Percentiles rank a stretch among this genome's conserved stretches.
Conservation (phyloP, 2,888 invertebrate species). For the Choreutis nemorana region DNA sequence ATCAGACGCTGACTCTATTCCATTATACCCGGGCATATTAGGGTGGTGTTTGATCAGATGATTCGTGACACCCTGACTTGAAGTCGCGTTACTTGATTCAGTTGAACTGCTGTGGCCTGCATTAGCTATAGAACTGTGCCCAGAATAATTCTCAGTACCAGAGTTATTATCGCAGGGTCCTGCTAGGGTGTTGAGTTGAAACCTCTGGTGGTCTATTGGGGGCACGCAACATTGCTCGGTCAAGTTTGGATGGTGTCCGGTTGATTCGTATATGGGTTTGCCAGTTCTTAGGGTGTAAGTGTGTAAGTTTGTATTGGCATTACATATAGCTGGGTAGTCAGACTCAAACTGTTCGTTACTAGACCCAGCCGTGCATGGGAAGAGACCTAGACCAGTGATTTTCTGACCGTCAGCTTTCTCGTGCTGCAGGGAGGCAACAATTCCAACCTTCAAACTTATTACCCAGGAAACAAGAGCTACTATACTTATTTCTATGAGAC, state of each 20-base stretch:
- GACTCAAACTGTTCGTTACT: constrained; percentile 85
- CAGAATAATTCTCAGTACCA: constrained; percentile 70
- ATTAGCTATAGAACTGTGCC: constrained; percentile 67
- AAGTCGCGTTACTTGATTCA: constrained; percentile 59
- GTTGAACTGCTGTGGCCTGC: constrained; percentile 62
- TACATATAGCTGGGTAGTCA: constrained; percentile 86
- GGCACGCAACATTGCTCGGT: constrained; percentile 55
- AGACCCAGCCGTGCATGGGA: constrained; percentile 84
- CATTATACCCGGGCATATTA: constrained; percentile 48
- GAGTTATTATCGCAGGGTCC: constrained; percentile 68
- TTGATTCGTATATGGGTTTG: constrained; percentile 77
- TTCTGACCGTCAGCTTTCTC: constrained; percentile 74
- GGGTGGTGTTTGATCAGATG: constrained; percentile 61
- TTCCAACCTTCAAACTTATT: constrained; percentile 74
- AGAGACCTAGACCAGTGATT: constrained; percentile 79
- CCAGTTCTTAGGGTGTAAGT: constrained; percentile 83
- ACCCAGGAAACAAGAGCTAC: constrained; percentile 88
- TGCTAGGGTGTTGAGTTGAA: constrained; percentile 62
- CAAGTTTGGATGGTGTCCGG: constrained; percentile 45
- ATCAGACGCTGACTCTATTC: constrained; percentile 57
- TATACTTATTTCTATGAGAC: constrained; percentile 87
- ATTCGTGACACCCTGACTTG: constrained; percentile 58
- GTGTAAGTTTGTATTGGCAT: constrained; percentile 84
- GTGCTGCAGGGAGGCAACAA: constrained; percentile 68
- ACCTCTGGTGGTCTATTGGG: constrained; percentile 48